Evolutionary conservation across 2,888 invertebrate genomes (phyloP).

Genomic region (Lepidonotus clava): DNA sequence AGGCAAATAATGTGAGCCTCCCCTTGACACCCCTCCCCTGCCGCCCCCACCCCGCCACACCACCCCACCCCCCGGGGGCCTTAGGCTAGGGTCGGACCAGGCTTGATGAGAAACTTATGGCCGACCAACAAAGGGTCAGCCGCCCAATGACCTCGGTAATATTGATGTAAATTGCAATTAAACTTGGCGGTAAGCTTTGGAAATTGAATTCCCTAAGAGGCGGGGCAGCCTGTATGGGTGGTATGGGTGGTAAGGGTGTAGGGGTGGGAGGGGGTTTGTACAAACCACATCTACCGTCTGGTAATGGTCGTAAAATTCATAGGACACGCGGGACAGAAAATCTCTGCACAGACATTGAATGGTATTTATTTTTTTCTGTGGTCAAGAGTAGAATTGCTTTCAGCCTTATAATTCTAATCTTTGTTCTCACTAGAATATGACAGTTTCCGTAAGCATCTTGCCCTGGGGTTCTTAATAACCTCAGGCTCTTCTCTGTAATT

Average conservation of each 20-base stretch:
- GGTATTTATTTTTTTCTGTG: no score
- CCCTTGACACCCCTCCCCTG: background rate
- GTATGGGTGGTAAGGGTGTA: background rate
- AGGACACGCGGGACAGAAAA: background rate
- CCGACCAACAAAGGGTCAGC: background rate
- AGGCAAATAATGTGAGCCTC: background rate
- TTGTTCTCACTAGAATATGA: no score
- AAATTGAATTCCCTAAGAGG: background rate
- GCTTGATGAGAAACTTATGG: background rate
- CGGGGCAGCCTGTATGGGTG: background rate
- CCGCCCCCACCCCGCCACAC: background rate
- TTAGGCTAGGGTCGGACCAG: background rate
- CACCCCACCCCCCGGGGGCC: background rate
- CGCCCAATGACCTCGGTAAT: background rate
- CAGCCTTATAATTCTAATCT: no score
- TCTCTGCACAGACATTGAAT: no score
- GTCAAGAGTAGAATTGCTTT: no score
- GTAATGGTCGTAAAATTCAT: constrained; percentile 7
- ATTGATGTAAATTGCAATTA: constrained; percentile 17
- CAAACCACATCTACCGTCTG: background rate
- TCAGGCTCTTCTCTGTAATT: no score
- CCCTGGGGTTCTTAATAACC: no score
- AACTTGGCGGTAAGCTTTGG: background rate
- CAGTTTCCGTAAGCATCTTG: no score
- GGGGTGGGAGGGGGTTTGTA: background rate